A percentile compares a stretch with the other conserved stretches of the same genome.
phyloP scores from a whole-genome alignment of 2,888 invertebrate genomes.

The Lydus trimaculatus region DNA sequence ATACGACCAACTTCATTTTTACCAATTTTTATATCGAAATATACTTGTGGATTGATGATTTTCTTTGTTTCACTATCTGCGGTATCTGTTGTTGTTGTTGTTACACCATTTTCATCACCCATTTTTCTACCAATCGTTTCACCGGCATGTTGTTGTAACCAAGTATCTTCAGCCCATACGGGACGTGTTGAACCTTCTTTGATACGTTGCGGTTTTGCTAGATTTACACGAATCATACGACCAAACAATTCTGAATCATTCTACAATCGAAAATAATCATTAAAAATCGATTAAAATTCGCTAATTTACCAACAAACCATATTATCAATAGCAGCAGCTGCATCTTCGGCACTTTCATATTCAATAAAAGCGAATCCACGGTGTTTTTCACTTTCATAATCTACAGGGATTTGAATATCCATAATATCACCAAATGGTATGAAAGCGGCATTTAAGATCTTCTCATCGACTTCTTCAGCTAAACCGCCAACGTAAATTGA shows the following conservation, averaged over 20 bases:
- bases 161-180: constrained; percentile 98
- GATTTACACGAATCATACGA: constrained; percentile 92
- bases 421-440: constrained; percentile 98
- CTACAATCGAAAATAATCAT: constrained; percentile 60
- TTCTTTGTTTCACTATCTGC: constrained; percentile 56
- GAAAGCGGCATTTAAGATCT: constrained; percentile 94
- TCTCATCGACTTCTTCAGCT: constrained; percentile 96
- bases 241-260: constrained; percentile 99
- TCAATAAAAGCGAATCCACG: constrained; percentile 99
- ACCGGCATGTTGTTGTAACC: constrained; percentile 98
- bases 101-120: constrained; percentile 53
- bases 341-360: constrained; percentile 97
- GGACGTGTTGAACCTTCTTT: constrained; percentile 95
- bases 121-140: constrained; percentile 72
- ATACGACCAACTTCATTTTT: constrained; percentile 88
- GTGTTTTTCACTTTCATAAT: constrained; percentile 97
- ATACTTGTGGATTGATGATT: constrained; percentile 87
- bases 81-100: constrained; percentile 18
- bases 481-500: constrained; percentile 88
- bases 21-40: constrained; percentile 93
- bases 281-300: background rate
- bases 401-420: constrained; percentile 97
- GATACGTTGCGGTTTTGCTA: constrained; percentile 96
- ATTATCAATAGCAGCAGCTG: constrained; percentile 98
- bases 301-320: constrained; percentile 73